Percentiles rank a stretch among this genome's conserved stretches.
phyloP scores from a whole-genome alignment of 2,113 vertebrate genomes.

The Oryzias woworae region DNA sequence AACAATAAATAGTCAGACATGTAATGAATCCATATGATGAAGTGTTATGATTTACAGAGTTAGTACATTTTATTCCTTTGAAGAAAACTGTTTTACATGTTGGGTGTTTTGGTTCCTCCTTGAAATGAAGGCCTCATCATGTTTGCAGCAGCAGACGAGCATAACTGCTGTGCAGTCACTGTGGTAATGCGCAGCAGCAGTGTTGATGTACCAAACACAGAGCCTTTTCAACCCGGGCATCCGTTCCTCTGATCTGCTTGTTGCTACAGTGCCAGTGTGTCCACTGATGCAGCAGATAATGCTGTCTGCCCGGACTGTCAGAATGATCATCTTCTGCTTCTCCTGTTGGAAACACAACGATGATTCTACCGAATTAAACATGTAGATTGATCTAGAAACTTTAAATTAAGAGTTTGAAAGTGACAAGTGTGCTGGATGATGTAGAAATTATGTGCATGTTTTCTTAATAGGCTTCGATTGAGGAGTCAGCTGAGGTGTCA shows the following conservation, averaged over 20 bases:
- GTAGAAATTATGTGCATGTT: not conserved
- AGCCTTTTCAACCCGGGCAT: conserved; percentile 16
- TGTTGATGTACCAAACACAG: conserved; percentile 22
- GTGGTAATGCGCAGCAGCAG: conserved; percentile 49
- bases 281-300: conserved; percentile 34
- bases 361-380: no score
- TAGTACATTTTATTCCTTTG: no score
- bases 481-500: not conserved
- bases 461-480: not conserved
- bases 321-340: conserved; percentile 21
- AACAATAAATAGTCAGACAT: no score
- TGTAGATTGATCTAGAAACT: no score
- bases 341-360: no score
- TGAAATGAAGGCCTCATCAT: not conserved
- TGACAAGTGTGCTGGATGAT: no score
- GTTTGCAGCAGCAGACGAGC: conserved; percentile 18
- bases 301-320: conserved; percentile 31
- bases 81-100: no score
- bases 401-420: no score
- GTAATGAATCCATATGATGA: no score
- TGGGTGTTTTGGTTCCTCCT: no score
- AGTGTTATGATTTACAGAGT: no score
- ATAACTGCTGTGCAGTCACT: conserved; percentile 57
- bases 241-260: conserved; percentile 10
- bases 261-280: conserved; percentile 11